A percentile compares a stretch with the other conserved stretches of the same genome.
Evolutionary conservation across 2,797 vertebrate genomes (phyloP).

Genomic region (Tinamus major): DNA sequence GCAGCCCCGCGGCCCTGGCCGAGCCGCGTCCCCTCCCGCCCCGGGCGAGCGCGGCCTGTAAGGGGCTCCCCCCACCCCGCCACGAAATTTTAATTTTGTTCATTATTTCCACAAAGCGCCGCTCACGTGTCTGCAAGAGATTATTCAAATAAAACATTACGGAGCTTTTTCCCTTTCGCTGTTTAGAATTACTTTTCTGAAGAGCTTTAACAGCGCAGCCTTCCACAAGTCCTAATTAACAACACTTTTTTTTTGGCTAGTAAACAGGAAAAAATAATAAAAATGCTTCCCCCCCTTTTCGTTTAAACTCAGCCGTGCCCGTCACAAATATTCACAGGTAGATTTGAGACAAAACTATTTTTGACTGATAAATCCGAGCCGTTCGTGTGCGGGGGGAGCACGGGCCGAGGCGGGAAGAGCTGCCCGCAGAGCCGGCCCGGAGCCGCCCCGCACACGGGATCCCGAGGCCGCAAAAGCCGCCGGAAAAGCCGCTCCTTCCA

Average conservation of each 20-base stretch:
- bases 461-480: no score
- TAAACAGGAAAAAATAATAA: constrained; percentile 18
- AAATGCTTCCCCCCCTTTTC: background rate
- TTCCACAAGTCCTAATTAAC: constrained; percentile 45
- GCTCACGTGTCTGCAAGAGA: constrained; percentile 57
- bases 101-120: background rate
- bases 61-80: no score
- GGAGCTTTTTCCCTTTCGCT: background rate
- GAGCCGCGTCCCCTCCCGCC: no score
- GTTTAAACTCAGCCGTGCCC: background rate
- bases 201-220: constrained; percentile 1
- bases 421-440: no score
- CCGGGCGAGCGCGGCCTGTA: no score
- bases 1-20: no score
- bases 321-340: background rate
- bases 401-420: no score
- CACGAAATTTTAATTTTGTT: no score
- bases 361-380: no score
- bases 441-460: no score
- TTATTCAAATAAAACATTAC: constrained; percentile 69
- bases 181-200: constrained; percentile 60
- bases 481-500: no score
- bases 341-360: background rate
- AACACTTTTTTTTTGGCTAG: background rate
- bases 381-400: no score